A percentile compares a stretch with the other conserved stretches of the same genome.
Evolutionary conservation across 1,140 invertebrate genomes (phyloP).

Genomic region (Neoseiulus cucumeris): DNA sequence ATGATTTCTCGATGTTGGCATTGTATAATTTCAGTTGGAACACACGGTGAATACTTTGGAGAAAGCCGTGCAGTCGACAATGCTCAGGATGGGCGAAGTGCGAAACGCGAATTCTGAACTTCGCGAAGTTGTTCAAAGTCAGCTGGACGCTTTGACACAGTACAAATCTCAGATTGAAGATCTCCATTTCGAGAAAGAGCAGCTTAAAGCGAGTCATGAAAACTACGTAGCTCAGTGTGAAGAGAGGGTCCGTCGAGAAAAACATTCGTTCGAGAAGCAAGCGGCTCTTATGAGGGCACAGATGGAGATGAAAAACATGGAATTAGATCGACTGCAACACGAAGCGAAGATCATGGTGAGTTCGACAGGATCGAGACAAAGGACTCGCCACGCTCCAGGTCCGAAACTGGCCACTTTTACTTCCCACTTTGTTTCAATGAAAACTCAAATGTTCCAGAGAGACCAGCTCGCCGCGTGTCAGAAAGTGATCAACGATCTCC

Average conservation of each 20-base stretch:
- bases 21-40: not conserved
- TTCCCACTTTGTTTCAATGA: too few species aligned
- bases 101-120: not conserved
- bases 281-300: constrained; percentile 1
- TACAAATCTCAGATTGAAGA: constrained; percentile 5
- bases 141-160: not conserved
- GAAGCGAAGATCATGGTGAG: not conserved
- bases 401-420: too few species aligned
- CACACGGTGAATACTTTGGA: not conserved
- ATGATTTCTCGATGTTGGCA: too few species aligned
- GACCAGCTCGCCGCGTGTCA: not conserved
- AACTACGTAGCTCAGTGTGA: not conserved
- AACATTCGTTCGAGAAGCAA: not conserved
- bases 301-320: constrained; percentile 10
- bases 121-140: not conserved
- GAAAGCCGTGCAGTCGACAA: not conserved
- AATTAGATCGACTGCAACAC: not conserved
- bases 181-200: not conserved
- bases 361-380: not conserved
- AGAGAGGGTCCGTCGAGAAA: not conserved
- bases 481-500: constrained; percentile 2
- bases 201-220: not conserved
- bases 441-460: not conserved
- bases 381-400: too few species aligned
- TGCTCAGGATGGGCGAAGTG: not conserved